Base-by-base conservation (phyloP, 2,797 vertebrate genomes). In the Merluccius polli region DNA sequence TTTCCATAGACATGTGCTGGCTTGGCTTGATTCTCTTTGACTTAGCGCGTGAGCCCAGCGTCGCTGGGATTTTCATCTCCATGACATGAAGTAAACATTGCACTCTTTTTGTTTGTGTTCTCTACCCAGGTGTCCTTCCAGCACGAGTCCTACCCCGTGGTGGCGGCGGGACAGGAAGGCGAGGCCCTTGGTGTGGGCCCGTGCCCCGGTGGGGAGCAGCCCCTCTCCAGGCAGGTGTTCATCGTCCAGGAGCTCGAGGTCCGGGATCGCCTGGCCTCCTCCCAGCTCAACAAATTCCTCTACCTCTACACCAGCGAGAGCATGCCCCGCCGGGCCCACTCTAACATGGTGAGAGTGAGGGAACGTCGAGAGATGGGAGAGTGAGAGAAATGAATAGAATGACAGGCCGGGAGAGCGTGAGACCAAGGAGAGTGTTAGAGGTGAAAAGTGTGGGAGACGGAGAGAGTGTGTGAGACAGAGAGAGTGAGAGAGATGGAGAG, bases 261-360 rank as follows among this genome's bases (percentile, higher is more conserved):
- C 70, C 94, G 96, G 0, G 96, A 98, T 85, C 92, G 96, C 10
- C 91, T 97, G 48, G 95, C 96, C 73, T 93, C 96, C 76, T 98
- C 96, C 10, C 95, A 96, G 86, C 93, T 97, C 88, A 97, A 98
- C 93, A 97, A 97, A 89, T 97, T 97, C 88, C 94, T 97, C 83
- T 96, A 97, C 89, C 90, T 97, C 83, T 94, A 97, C 93, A 97
- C 96, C 18, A 98, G 96, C 1, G 96, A 98, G 90, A 95, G 94
- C 87, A 96, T 97, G 95, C 96, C 96, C 0, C 94, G 96, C 59
- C 89, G 96, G 75, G 93, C 96, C 15, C 96, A 98, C 89, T 96
- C 96, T 83, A 97, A 96, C 93, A 98, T 97, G 96, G 96, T 97
- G 88, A 92, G 91, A 71, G 3, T 7, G 35, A n/a, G 38, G 4